A percentile compares a stretch with the other conserved stretches of the same genome.
Conservation (phyloP, 1,140 invertebrate species). For the Harlomillsia oculata region DNA sequence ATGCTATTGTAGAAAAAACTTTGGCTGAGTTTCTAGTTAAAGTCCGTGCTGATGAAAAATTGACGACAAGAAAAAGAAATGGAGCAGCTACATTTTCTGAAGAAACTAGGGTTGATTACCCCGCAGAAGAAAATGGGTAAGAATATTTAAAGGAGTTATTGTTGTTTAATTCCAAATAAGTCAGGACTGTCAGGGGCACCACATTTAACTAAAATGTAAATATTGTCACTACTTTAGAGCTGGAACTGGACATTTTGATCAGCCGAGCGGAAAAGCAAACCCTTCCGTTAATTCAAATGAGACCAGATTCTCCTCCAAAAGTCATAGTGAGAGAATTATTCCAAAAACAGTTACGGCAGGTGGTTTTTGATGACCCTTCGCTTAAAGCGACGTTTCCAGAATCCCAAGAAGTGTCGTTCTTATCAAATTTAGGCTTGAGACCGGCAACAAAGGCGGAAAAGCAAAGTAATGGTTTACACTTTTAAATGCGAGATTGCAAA, state of each 20-base stretch:
- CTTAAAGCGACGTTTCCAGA: constrained; percentile 2
- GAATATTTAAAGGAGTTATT: background rate
- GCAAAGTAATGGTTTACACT: constrained; percentile 10
- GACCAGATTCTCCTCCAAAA: constrained; percentile 1
- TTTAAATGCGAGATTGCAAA: too few species aligned
- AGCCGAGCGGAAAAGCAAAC: constrained; percentile 20
- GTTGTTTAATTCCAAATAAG: background rate
- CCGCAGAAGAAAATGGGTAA: constrained; percentile 22
- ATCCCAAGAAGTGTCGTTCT: constrained; percentile 13
- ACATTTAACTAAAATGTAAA: background rate
- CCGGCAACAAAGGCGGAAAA: constrained; percentile 22
- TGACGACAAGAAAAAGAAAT: constrained; percentile 1
- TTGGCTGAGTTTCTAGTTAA: too few species aligned
- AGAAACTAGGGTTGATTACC: constrained; percentile 18
- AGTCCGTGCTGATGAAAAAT: background rate
- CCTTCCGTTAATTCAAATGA: constrained; percentile 20
- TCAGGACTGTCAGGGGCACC: background rate
- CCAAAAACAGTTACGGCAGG: constrained; percentile 15
- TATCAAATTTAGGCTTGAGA: constrained; percentile 20
- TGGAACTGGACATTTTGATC: constrained; percentile 28
- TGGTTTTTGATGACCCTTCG: constrained; percentile 27
- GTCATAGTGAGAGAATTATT: constrained; percentile 9
- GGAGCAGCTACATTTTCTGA: constrained; percentile 24
- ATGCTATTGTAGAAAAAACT: too few species aligned
- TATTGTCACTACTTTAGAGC: constrained; percentile 14